Evolutionary conservation across 2,113 vertebrate genomes (phyloP).

Genomic region (Baryphthengus martii): DNA sequence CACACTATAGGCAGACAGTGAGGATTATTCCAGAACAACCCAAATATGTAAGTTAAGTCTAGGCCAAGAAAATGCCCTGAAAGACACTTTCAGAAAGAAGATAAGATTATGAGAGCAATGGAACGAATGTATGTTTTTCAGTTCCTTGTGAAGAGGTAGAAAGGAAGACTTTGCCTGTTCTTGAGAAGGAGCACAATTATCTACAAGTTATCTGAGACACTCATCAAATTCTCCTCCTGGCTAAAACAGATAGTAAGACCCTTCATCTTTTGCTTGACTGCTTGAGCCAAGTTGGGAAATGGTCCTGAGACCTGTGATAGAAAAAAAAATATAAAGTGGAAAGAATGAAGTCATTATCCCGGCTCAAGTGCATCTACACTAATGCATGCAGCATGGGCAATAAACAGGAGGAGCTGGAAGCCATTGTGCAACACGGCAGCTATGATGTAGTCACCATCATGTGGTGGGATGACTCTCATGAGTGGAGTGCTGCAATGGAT

Average conservation of each 20-base stretch:
- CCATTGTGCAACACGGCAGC: too few relatives aligned
- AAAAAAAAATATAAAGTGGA: neutral
- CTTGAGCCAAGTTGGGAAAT: neutral
- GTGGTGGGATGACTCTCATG: too few relatives aligned
- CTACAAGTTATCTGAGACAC: neutral
- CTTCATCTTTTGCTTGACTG: neutral
- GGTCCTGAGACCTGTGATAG: neutral
- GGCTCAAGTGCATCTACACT: too few relatives aligned
- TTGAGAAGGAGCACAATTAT: neutral
- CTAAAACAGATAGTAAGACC: neutral
- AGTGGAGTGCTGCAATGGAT: too few relatives aligned
- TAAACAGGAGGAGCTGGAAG: too few relatives aligned
- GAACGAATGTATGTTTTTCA: neutral
- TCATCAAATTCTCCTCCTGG: neutral
- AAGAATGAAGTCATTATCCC: too few relatives aligned
- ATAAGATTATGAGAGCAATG: neutral
- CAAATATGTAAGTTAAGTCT: neutral
- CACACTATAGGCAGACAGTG: neutral
- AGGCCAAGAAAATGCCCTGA: neutral
- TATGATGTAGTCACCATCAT: too few relatives aligned
- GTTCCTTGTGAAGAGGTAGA: rapidly evolving
- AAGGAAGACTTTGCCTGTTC: neutral
- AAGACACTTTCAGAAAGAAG: neutral
- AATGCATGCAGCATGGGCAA: too few relatives aligned
- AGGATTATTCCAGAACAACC: neutral